Base-by-base conservation (phyloP, 2,888 invertebrate genomes). In the Heliconius ethilla region DNA sequence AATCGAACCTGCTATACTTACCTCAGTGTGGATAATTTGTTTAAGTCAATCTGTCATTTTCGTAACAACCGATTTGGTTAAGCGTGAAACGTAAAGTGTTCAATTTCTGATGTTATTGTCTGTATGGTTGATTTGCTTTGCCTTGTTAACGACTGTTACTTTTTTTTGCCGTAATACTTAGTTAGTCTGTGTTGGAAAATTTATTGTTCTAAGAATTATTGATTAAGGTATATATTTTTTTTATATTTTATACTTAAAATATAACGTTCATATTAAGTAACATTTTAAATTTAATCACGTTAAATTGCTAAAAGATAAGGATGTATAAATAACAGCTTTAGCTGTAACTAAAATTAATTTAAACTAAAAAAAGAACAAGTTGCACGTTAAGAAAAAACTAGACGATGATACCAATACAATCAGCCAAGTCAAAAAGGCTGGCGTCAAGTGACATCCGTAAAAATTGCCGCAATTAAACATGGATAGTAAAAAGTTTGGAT, bases 401-500 rank as follows among this genome's bases (percentile, higher is more conserved):
- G 80, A 81, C 79, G 76, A 82, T 65, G 80, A 75, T 79, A 79
- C 70, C 70, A 82, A 83, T 81, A 83, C 83, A 83, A 83, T 85
- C 80, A 79, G 80, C 77, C 83, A 78, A 81, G 81, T 83, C 85
- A 84, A 86, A 87, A 83, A 86, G 84, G 83, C 82, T 83, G 83
- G 85, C 83, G 83, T 85, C 84, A 84, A 83, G 87, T 89, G 91
- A 90, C 90, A 90, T 90, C 89, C 88, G 89, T 93, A 93, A 93
- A 93, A 93, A 93, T 93, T 91, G 89, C 89, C 85, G 90, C 89
- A 92, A 93, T 93, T 93, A 93, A 92, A 90, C 87, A 87, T 88
- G 83, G 85, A 86, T 86, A 86, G 84, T 69, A 90, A 90, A 91
- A 89, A 90, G 88, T 87, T 85, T 80, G 86, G 86, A 89, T 87